These are phyloP conservation scores for Leptinotarsa tumamoca DNA, from an alignment of 2,888 invertebrate species.

Conservation along the genomic window DNA sequence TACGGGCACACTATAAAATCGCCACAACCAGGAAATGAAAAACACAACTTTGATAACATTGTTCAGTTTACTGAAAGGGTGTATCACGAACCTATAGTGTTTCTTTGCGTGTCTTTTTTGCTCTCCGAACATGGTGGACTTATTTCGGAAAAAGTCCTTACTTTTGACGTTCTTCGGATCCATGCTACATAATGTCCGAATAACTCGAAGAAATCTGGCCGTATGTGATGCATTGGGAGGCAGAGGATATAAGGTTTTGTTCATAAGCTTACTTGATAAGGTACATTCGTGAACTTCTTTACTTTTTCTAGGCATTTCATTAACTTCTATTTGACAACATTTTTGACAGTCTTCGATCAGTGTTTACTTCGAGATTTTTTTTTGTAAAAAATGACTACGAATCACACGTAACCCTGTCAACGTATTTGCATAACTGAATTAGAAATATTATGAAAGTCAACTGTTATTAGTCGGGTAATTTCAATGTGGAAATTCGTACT, in stretches of 20 bases:
- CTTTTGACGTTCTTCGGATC: slow-evolving; percentile 25
- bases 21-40: slow-evolving; percentile 41
- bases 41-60: slow-evolving; percentile 39
- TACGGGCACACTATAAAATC: not conserved
- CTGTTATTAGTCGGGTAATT: no score
- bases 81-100: slow-evolving; percentile 44
- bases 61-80: slow-evolving; percentile 50
- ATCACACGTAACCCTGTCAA: not conserved
- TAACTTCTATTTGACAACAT: not conserved
- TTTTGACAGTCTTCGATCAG: not conserved
- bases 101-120: slow-evolving; percentile 43
- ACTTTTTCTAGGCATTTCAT: not conserved
- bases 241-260: slow-evolving; percentile 18
- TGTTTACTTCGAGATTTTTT: not conserved
- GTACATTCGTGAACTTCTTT: slow-evolving; percentile 18
- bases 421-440: not conserved
- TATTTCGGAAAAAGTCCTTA: slow-evolving; percentile 45
- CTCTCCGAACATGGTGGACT: slow-evolving; percentile 45
- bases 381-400: not conserved
- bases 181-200: slow-evolving; percentile 26
- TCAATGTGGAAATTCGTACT: no score
- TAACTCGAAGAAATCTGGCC: slow-evolving; percentile 3
- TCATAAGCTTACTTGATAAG: not conserved
- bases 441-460: no score
- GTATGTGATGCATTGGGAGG: slow-evolving; percentile 26